These are phyloP conservation scores for Rugalucina vietnamica DNA, from an alignment of 2,888 invertebrate genomes.

Conservation along the genomic window DNA sequence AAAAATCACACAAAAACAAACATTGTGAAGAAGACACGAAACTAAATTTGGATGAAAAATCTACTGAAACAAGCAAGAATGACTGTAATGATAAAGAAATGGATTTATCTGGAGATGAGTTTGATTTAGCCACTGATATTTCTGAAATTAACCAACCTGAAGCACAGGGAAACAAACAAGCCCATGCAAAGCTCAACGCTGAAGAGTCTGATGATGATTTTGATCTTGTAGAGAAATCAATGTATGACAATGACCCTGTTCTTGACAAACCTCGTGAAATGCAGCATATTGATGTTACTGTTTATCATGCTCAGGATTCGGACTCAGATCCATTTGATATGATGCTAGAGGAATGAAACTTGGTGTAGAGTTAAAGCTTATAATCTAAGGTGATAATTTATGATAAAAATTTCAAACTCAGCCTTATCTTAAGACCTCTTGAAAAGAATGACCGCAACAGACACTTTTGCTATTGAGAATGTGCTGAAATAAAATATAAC, in stretches of 20 bases:
- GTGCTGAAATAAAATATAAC: too few species aligned
- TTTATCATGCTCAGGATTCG: conserved; percentile 18
- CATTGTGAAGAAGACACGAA: too few species aligned
- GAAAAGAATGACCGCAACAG: too few species aligned
- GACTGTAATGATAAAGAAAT: background rate
- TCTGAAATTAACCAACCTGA: background rate
- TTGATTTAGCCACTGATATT: background rate
- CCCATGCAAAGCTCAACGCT: background rate
- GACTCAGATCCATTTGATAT: conserved; percentile 73
- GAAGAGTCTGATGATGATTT: conserved; percentile 37
- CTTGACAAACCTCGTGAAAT: conserved; percentile 45
- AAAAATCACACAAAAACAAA: too few species aligned
- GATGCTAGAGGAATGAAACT: conserved; percentile 64
- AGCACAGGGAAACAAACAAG: background rate
- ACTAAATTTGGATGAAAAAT: conserved; percentile 1
- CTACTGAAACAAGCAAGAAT: background rate
- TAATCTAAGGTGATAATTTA: too few species aligned
- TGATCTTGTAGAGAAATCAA: conserved; percentile 50
- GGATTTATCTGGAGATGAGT: conserved; percentile 5
- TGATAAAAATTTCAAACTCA: too few species aligned
- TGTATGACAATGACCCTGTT: conserved; percentile 48
- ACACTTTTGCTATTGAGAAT: too few species aligned
- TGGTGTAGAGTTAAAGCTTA: too few species aligned
- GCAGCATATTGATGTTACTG: background rate
- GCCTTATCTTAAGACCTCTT: too few species aligned